Base-by-base conservation (phyloP, 2,113 vertebrate species). In the Motacilla alba region DNA sequence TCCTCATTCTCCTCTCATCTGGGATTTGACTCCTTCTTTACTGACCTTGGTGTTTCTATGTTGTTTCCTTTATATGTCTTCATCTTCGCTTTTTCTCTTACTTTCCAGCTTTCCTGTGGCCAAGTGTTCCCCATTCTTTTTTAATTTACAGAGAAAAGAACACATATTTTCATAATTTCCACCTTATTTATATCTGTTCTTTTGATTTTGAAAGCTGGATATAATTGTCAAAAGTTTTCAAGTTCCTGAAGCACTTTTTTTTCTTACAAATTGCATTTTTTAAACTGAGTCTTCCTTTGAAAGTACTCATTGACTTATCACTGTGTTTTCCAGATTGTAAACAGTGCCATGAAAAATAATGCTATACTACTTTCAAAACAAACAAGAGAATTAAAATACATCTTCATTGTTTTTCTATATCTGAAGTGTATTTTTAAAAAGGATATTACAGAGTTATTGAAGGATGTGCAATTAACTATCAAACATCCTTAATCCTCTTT, bases 401-500 rank as follows among this genome's bases (percentile, higher is more conserved):
- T 90, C 43, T 69, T 74, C 7, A 60, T 62, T 86, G 73, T 69
- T 79, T 95, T 94, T 60, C 37, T 75, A 0, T 37, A 72, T 64
- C 72, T 70, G 73, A 94, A 93, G 81, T 58, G 3, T 73, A 77
- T 69, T 11, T 44, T 82, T 47, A 83, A 83, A 78, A 92, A 88
- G 55, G 43, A 91, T 90, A 95, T 93, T 94, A 75, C 6, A 72
- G 59, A 49, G 47, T 70, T 96, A 83, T 64, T 93, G 91, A 78
- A 83, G 41, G 47, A 86, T 74, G 16, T 64, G 13, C n/a, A 94
- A 59, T 93, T 90, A 89, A 89, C 46, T 85, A 60, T 90, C 75
- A 88, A 90, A 80, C 30, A 46, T 70, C 15, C 27, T 77, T 80
- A 96, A 96, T 96, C 74, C 44, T 94, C 63, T 87, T 95, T 74